phyloP scores from a whole-genome alignment of 2,113 vertebrate genomes.

The Lathamus discolor region DNA sequence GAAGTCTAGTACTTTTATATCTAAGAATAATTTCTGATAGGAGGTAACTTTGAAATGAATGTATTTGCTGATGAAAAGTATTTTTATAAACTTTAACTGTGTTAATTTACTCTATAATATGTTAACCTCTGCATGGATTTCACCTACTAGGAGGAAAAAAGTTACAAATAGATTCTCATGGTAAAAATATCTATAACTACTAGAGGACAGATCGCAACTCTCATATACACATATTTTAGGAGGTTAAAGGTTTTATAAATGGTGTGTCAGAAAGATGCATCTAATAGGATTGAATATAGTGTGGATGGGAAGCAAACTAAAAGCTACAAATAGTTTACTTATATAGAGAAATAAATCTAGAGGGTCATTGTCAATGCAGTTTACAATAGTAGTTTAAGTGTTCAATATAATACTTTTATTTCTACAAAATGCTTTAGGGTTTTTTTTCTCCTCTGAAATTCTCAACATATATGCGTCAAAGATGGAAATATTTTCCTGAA shows the following conservation, averaged over 20 bases:
- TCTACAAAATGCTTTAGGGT: not conserved
- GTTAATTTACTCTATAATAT: not conserved
- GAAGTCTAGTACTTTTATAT: not conserved
- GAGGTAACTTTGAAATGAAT: not conserved
- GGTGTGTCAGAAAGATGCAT: not conserved
- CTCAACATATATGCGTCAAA: not conserved
- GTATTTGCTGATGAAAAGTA: not conserved
- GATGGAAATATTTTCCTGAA: not conserved
- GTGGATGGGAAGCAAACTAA: not conserved
- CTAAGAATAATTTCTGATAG: not conserved
- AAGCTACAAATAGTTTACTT: not conserved
- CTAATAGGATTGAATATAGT: not conserved
- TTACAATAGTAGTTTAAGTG: not conserved
- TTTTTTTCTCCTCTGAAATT: not conserved
- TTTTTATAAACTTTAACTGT: constrained; percentile 17
- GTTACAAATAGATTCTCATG: not conserved
- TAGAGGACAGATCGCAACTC: not conserved
- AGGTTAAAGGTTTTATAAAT: not conserved
- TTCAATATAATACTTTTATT: not conserved
- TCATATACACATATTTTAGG: not conserved
- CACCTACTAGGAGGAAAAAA: not conserved
- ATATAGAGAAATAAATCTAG: not conserved
- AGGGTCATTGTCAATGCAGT: not conserved
- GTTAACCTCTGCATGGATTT: not conserved
- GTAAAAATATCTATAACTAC: not conserved